Evolutionary conservation across 2,888 invertebrate genomes (phyloP), one percentile per base, ranked within the genome.

Genomic region (Stictocephala bisonia): DNA sequence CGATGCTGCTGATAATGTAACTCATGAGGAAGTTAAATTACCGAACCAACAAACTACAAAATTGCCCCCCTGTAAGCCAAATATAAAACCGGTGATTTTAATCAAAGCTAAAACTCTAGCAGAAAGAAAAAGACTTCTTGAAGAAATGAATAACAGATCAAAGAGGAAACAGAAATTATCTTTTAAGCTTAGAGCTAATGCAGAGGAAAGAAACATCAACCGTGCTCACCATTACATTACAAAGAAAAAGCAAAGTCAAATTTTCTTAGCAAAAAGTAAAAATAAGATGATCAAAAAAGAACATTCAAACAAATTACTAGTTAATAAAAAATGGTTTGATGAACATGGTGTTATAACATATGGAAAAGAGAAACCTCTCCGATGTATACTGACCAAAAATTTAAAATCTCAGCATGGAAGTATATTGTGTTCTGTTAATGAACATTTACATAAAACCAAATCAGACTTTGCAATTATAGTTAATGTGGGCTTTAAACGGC

Each of bases 31-130:
- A 58, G 22, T 20, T 71, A 6, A 26, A 6, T 29, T 71, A n/a
- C 70, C 70, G 18, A 9, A 29, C 3, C 27, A 2, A 18, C 26
- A 13, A 24, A 27, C 11, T 20, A 24, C 15, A 15, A 13, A 26
- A 7, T 27, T 29, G n/a, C 26, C 3, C 29, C 15, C 18, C 41
- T 18, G 27, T 20, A 41, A 58, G 31, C 24, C 24, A 18, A 20
- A 27, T 24, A 48, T 11, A 7, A 44, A 44, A 48, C 24, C 44
- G 2, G 26, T 27, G 1, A 56, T 44, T 20, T 26, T 27, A 3
- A n/a, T 44, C n/a, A 71, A 41, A 58, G 44, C 70, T 3, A 71
- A 58, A 71, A 71, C 70, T 44, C 44, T 71, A 15, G 70, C 70
- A 26, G 70, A 71, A 44, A 71, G 29, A 18, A 71, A 58, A 27